phyloP scores from a whole-genome alignment of 2,888 invertebrate species.

The Phortica magna region DNA sequence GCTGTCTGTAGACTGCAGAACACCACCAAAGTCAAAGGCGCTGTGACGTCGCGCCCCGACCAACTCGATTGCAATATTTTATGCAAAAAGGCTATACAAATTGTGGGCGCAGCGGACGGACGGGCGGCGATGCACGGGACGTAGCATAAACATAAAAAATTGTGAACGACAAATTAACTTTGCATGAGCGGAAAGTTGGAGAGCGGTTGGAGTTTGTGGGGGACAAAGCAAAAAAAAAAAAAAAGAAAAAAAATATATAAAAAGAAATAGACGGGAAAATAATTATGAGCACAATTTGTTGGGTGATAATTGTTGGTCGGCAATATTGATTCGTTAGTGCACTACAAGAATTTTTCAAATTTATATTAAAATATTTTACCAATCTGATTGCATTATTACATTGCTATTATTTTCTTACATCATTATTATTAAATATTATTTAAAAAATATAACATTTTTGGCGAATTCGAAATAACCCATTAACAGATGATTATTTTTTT shows the following conservation, averaged over 20 bases:
- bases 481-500: too few relatives aligned
- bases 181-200: conserved; percentile 30
- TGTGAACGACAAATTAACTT: conserved; percentile 60
- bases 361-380: too few relatives aligned
- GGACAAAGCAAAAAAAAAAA: not conserved
- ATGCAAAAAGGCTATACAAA: conserved; percentile 50
- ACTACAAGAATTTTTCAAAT: too few relatives aligned
- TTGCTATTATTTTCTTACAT: too few relatives aligned
- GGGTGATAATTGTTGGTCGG: too few relatives aligned
- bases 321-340: too few relatives aligned
- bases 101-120: not conserved
- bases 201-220: not conserved
- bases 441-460: too few relatives aligned
- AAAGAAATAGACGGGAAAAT: not conserved
- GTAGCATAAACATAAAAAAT: conserved; percentile 19
- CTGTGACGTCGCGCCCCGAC: conserved; percentile 21
- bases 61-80: conserved; percentile 52
- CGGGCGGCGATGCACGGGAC: not conserved
- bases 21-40: not conserved
- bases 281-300: not conserved
- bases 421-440: too few relatives aligned
- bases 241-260: not conserved
- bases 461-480: too few relatives aligned
- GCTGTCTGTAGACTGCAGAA: not conserved
- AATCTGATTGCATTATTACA: too few relatives aligned